Evolutionary conservation across 2,888 invertebrate species (phyloP).

Genomic region (Autographa pulchrina): DNA sequence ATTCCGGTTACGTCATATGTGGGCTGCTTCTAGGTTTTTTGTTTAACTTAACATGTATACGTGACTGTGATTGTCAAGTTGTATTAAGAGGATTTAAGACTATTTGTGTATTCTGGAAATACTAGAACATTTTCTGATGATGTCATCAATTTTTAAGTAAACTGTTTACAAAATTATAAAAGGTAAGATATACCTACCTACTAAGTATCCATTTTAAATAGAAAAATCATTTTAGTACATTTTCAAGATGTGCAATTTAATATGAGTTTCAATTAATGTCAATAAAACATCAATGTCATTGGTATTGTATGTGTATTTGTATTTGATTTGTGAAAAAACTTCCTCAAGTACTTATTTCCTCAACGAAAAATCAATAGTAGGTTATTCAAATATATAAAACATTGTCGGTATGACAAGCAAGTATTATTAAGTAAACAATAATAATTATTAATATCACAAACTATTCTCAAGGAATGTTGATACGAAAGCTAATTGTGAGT

Average conservation of each 20-base stretch:
- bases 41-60: constrained; percentile 1
- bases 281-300: neutral
- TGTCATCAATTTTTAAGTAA: constrained; percentile 11
- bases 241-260: neutral
- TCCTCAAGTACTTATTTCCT: no score
- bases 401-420: neutral
- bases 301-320: no score
- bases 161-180: neutral
- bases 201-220: constrained; percentile 13
- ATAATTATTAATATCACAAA: constrained; percentile 25
- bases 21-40: constrained; percentile 20
- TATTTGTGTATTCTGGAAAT: constrained; percentile 14
- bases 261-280: neutral
- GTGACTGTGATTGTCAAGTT: constrained; percentile 21
- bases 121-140: neutral
- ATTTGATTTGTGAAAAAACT: no score
- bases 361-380: neutral
- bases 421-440: neutral
- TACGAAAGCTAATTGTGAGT: constrained; percentile 49
- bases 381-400: neutral
- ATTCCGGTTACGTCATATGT: constrained; percentile 60
- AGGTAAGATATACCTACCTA: no score
- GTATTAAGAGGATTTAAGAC: neutral
- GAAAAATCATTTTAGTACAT: neutral
- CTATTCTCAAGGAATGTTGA: constrained; percentile 44